Base-by-base conservation (phyloP, 35 echinoderm and acorn worm species). In the Chiridota heheva region DNA sequence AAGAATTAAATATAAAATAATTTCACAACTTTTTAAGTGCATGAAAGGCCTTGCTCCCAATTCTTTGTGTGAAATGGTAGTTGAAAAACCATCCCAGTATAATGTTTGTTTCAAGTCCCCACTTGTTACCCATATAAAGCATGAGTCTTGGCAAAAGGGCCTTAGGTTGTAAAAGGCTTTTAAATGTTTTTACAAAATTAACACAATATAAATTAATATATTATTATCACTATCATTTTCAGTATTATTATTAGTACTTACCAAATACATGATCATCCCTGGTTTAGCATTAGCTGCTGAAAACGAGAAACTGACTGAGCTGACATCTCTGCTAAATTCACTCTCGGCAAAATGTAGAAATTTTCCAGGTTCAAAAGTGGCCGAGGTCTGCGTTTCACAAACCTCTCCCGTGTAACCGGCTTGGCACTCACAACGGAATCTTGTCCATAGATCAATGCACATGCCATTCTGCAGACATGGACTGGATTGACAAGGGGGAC, bases 251-350 rank as follows among this genome's bases (percentile, higher is more conserved):
- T 27, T 61, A n/a, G 32, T 58, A 59, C 84, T 76, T 83, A 98
- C 95, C 86, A 91, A 88, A 53, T 98, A 98, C 57, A 98, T 36
- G 25, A 98, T 56, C n/a, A 98, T 51, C 8, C 95, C 95, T 34
- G 87, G 89, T 7, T 84, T 43, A 3, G 73, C 44, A 66, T 60
- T 85, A 2, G 80, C 73, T 28, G 85, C 73, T 0, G 87, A 88
- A 67, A 92, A 98, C 18, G 73, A 70, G 42, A 98, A 91, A 44
- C 70, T 42, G 3, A 98, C 38, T 32, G 56, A 73, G 5, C 42
- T 75, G 57, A 83, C 45, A 5, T 45, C 44, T 26, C 22, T 61
- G 0, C 67, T 32, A 1, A 34, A 8, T 36, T 79, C 78, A 36
- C 60, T 31, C 1, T 42, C 85, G 12, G 46, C 58, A 85, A 98